A percentile compares a stretch with the other conserved stretches of the same genome.
Evolutionary conservation across 2,888 invertebrate genomes (phyloP).

Genomic region (Callyntrura guangdongensis): DNA sequence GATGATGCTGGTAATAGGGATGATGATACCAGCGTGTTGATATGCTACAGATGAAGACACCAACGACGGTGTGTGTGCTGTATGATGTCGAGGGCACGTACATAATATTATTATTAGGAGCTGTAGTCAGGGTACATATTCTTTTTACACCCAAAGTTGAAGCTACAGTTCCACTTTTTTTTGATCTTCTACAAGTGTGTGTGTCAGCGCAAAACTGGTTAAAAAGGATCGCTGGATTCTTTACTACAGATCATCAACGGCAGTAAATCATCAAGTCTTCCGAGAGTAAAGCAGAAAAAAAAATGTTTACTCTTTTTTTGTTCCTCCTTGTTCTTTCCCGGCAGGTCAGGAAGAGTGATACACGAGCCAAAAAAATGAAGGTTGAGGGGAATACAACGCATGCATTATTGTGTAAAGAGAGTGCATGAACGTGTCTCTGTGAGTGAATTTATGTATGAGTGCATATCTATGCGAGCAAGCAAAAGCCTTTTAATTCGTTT

Average conservation of each 20-base stretch:
- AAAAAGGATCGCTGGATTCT: slow-evolving; percentile 70
- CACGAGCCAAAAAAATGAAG: slow-evolving; percentile 64
- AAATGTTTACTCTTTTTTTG: slow-evolving; percentile 54
- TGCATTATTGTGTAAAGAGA: slow-evolving; percentile 28
- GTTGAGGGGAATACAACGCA: slow-evolving; percentile 39
- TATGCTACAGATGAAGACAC: slow-evolving; percentile 4
- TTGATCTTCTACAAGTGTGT: slow-evolving; percentile 36
- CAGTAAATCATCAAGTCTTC: slow-evolving; percentile 78
- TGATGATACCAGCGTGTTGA: slow-evolving; percentile 36
- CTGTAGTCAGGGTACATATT: not conserved
- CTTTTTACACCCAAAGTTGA: not conserved
- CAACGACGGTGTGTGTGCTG: slow-evolving; percentile 22
- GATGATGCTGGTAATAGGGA: slow-evolving; percentile 28
- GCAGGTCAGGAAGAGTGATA: slow-evolving; percentile 7
- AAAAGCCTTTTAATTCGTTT: slow-evolving; percentile 40
- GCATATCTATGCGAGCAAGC: slow-evolving; percentile 13
- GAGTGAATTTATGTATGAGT: slow-evolving; percentile 18
- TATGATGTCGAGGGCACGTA: not conserved
- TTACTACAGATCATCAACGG: slow-evolving; percentile 73
- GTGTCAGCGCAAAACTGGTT: slow-evolving; percentile 41
- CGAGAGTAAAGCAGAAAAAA: slow-evolving; percentile 57
- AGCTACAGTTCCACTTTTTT: slow-evolving; percentile 17
- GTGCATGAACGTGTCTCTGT: slow-evolving; percentile 16
- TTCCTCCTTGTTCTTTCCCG: slow-evolving; percentile 21
- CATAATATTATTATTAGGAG: slow-evolving; percentile 6